These are phyloP conservation scores for Parus major DNA, from an alignment of 2,113 vertebrate species.

Conservation along the genomic window DNA sequence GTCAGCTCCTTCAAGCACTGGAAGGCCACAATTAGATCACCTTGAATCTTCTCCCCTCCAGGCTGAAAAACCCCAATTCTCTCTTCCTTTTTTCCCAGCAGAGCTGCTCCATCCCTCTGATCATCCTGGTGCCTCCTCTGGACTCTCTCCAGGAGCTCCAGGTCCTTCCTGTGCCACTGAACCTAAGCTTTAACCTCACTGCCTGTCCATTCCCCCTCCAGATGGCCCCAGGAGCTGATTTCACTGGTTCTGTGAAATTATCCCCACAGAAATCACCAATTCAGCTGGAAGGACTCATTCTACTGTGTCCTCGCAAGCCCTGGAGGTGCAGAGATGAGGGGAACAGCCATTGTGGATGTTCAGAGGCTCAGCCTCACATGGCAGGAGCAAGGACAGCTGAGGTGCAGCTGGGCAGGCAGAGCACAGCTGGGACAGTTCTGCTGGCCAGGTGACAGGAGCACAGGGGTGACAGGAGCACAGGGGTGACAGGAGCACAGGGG, in stretches of 20 bases:
- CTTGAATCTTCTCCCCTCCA: not conserved
- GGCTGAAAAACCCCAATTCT: not conserved
- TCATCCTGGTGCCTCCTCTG: not conserved
- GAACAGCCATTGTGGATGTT: not conserved
- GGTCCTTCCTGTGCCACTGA: accelerated
- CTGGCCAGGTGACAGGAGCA: not conserved
- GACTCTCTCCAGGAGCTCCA: not conserved
- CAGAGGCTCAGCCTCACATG: not conserved
- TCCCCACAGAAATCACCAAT: not conserved
- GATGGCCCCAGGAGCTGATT: not conserved
- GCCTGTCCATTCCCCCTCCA: not conserved
- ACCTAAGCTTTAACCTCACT: not conserved
- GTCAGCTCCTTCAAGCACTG: accelerated
- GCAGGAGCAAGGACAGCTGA: not conserved
- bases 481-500: no score
- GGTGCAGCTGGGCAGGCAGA: not conserved
- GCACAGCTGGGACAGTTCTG: not conserved
- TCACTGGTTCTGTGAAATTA: not conserved
- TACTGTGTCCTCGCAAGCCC: not conserved
- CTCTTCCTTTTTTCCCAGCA: not conserved
- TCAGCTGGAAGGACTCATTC: not conserved
- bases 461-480: no score
- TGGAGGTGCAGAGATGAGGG: not conserved
- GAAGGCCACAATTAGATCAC: not conserved
- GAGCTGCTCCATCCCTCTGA: not conserved